Percentiles rank a stretch among this genome's conserved stretches.
phyloP scores from a whole-genome alignment of 2,888 invertebrate genomes.

The Agonum fuliginosum region DNA sequence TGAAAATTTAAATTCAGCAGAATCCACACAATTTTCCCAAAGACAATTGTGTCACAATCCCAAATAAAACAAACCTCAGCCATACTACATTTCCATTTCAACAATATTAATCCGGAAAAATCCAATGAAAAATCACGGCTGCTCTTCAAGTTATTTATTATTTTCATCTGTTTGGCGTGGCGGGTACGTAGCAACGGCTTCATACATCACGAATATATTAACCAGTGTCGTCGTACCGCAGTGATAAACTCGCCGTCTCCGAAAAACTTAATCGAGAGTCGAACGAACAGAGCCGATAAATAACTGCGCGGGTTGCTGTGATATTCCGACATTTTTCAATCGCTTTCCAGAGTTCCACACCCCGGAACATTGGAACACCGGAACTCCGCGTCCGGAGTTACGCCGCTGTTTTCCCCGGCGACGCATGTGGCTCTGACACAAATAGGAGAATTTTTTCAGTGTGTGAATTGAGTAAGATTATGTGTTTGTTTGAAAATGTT shows the following conservation, averaged over 20 bases:
- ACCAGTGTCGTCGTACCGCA: constrained; percentile 30
- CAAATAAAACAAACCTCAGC: not conserved
- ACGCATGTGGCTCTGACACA: constrained; percentile 25
- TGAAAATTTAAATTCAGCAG: not conserved
- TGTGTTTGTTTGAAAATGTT: not conserved
- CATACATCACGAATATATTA: constrained; percentile 47
- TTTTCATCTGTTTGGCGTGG: constrained; percentile 31
- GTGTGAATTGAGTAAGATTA: constrained; percentile 24
- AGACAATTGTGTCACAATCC: constrained; percentile 10
- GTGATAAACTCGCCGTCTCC: constrained; percentile 34
- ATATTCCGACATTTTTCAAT: constrained; percentile 43
- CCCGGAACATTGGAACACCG: not conserved
- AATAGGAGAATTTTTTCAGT: constrained; percentile 36
- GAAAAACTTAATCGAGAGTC: constrained; percentile 51
- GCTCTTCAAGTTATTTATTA: constrained; percentile 21
- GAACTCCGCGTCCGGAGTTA: constrained; percentile 19
- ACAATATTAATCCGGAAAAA: constrained; percentile 11
- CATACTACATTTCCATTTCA: not conserved
- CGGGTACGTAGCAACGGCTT: constrained; percentile 3
- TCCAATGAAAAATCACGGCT: not conserved
- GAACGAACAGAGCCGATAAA: constrained; percentile 51
- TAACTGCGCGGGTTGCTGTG: constrained; percentile 46
- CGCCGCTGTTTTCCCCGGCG: constrained; percentile 9
- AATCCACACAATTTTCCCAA: not conserved
- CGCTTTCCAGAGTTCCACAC: not conserved